Evolutionary conservation across 2,113 vertebrate genomes (phyloP).

Genomic region (western clawed frog (Xenopus tropicalis)): DNA sequence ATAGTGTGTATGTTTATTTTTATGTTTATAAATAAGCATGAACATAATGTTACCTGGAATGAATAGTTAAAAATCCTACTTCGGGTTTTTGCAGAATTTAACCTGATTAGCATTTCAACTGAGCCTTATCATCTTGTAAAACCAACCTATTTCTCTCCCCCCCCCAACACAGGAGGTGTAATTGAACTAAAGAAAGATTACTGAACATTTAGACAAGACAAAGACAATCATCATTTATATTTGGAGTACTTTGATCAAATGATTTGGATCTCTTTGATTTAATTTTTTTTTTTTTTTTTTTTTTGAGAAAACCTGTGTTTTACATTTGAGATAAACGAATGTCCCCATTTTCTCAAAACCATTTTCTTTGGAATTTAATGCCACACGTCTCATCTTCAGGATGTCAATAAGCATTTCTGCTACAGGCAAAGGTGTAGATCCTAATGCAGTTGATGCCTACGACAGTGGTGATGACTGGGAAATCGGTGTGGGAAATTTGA

Average conservation of each 20-base stretch:
- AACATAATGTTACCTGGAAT: too few relatives aligned
- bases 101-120: constrained; percentile 22
- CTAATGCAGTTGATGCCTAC: constrained; percentile 77
- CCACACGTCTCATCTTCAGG: constrained; percentile 74
- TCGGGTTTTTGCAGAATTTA: constrained; percentile 45
- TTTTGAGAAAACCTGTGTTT: neutral
- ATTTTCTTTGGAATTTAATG: constrained; percentile 77
- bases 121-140: constrained; percentile 58
- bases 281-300: constrained; percentile 43
- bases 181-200: constrained; percentile 8
- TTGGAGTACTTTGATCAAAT: constrained; percentile 12
- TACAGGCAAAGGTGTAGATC: constrained; percentile 80
- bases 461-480: constrained; percentile 87
- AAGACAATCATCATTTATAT: constrained; percentile 11
- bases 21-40: too few relatives aligned
- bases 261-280: constrained; percentile 36
- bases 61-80: neutral
- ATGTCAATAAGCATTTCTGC: constrained; percentile 82
- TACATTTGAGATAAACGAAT: constrained; percentile 76
- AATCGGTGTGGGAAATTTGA: constrained; percentile 83
- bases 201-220: constrained; percentile 19
- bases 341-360: constrained; percentile 72
- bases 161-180: constrained; percentile 67
- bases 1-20: too few relatives aligned
- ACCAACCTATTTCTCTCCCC: constrained; percentile 62